Evolutionary conservation across 2,113 vertebrate species (phyloP), one percentile per base, ranked within the genome.

Genomic region (Sapayoa aenigma): DNA sequence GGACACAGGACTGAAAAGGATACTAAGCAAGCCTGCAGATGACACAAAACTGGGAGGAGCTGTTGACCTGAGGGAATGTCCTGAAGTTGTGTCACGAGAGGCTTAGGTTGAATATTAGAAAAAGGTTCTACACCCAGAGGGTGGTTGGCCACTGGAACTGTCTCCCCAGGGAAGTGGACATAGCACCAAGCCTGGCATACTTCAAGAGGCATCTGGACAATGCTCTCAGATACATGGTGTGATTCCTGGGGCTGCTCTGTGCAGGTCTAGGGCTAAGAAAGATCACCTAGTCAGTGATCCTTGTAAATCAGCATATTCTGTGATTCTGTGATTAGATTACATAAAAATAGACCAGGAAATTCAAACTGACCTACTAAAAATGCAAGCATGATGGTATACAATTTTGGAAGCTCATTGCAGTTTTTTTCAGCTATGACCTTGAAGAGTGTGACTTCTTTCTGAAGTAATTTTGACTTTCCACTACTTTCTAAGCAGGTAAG

Each of bases 381-480:
- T 6, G 23, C 17, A 84, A 52, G 11, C 6, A 10, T 2, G 6
- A 22, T 12, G 11, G 7, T 15, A 31, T 10, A 17, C 10, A 23
- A n/a, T 59, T 49, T 37, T 66, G 25, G 41, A 82, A 75, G 6
- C 22, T 82, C 41, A 62, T 50, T 50, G 41, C 28, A 28, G 42
- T 67, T 65, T 52, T 68, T 71, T 72, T 30, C 25, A 66, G 1
- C 31, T 42, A 5, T 33, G 46, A 56, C 28, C 24, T 44, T 82
- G 46, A 67, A 49, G 9, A n/a, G 15, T 16, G 25, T 33, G 37
- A 65, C 10, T 59, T 37, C 42, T 75, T 28, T 50, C 69, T 33
- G 19, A 50, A 56, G n/a, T 33, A 0, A 41, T 68, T 59, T 72
- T 0, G 1, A 1, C 46, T 68, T 83, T 77, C 46, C 27, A 41